Conservation (phyloP, 2,113 vertebrate genomes). For the Okapia johnstoni region DNA sequence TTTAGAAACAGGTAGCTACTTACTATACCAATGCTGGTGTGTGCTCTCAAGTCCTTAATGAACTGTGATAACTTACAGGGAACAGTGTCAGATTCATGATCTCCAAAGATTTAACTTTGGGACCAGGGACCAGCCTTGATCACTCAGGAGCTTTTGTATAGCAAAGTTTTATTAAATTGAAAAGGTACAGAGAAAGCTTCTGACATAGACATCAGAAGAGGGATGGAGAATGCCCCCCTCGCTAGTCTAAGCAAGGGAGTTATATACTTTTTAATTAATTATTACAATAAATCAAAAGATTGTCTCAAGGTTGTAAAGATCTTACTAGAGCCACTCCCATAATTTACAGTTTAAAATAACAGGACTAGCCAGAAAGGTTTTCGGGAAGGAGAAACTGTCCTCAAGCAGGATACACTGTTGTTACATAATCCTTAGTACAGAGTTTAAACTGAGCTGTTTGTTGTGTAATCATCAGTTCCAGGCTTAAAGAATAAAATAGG, state of each 20-base stretch:
- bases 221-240: background rate
- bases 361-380: background rate
- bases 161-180: background rate
- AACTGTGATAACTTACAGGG: background rate
- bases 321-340: background rate
- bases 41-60: background rate
- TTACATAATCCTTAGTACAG: background rate
- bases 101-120: background rate
- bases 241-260: background rate
- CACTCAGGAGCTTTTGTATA: background rate
- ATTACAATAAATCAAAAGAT: background rate
- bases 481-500: background rate
- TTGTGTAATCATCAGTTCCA: background rate
- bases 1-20: background rate
- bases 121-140: background rate
- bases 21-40: background rate
- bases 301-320: background rate
- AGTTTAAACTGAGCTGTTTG: background rate
- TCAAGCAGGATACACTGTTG: background rate
- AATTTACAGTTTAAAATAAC: background rate
- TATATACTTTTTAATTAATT: background rate
- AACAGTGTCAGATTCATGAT: background rate
- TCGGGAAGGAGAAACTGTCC: background rate
- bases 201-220: background rate
- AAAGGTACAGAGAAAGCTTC: background rate